Evolutionary conservation across 2,113 vertebrate species (phyloP), one percentile per base, ranked within the genome.

Genomic region (Helogale parvula): DNA sequence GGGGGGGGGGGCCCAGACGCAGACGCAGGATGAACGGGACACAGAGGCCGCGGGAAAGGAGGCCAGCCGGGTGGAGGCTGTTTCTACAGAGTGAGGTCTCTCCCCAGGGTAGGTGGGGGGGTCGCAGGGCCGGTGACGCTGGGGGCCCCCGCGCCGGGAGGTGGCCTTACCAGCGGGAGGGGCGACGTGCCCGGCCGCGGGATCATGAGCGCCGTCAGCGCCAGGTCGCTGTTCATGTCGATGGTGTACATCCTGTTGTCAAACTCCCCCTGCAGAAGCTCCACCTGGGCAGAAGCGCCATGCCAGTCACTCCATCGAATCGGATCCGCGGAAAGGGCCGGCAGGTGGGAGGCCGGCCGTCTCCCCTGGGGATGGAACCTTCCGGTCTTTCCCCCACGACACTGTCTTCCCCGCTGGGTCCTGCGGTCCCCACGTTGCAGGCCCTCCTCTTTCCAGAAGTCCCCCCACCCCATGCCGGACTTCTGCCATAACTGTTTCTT

Each of bases 221-320:
- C 2, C 83, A 98, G 16, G 2, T 77, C 0, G 52, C 94, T 95
- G 81, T 97, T 94, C 98, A 98, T 97, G 1, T 98, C 98, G 2
- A 98, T 93, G n/a, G 21, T 82, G 6, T 72, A 94, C 71, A 98
- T n/a, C 1, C 13, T 9, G 3, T 85, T 25, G 5, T 29, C 4
- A 14, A 96, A 94, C 0, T 21, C 1, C n/a, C 97, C 96, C 0
- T 81, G 23, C 29, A 98, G 92, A 54, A 96, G 1, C 10, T 98
- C 95, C 3, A 96, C n/a, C 97, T 98, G 13, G 17, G 47, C 10
- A 84, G 63, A 86, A 71, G 77, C 3, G 27, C 4, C 15, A 38
- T 38, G 47, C 35, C 7, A 21, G 14, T 19, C 8, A 21, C 7
- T 47, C 4, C 50, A 27, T 69, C 16, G 23, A 27, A 65, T 45